Conservation (phyloP, 2,888 invertebrate genomes). For the Oithona nana region DNA sequence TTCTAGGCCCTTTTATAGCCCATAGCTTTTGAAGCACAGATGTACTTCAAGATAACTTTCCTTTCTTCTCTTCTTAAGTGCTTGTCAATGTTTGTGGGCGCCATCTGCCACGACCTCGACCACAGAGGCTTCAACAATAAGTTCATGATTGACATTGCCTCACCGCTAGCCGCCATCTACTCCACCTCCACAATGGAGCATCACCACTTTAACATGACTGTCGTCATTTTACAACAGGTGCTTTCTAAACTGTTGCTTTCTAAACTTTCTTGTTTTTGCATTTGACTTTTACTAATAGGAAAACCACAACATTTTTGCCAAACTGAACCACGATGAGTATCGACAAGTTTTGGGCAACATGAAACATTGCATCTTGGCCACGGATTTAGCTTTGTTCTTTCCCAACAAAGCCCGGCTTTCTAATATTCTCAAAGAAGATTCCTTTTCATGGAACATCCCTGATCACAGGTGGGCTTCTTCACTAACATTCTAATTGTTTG, state of each 20-base stretch:
- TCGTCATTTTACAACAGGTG: constrained; percentile 62
- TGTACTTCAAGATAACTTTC: no score
- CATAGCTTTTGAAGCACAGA: no score
- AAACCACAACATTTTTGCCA: constrained; percentile 63
- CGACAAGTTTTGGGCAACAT: constrained; percentile 54
- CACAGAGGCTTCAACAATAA: constrained; percentile 68
- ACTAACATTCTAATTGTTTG: not conserved
- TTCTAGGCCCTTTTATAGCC: no score
- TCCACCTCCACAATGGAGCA: constrained; percentile 70
- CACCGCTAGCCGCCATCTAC: constrained; percentile 63
- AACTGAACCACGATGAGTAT: constrained; percentile 48
- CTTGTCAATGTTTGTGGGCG: constrained; percentile 54
- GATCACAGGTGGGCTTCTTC: constrained; percentile 38
- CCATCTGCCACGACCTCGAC: constrained; percentile 66
- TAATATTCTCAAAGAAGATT: constrained; percentile 33
- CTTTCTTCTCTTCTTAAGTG: constrained; percentile 33
- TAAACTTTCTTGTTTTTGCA: no score
- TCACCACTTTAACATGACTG: constrained; percentile 72
- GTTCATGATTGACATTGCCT: constrained; percentile 61
- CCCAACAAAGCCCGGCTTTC: constrained; percentile 46
- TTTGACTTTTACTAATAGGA: constrained; percentile 41
- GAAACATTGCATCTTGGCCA: constrained; percentile 63
- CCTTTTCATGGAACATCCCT: constrained; percentile 43
- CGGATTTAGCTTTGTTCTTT: constrained; percentile 62
- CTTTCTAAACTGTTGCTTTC: no score